These are phyloP conservation scores for Sebastes diaconus DNA, from an alignment of 2,797 vertebrate species.

Conservation along the genomic window DNA sequence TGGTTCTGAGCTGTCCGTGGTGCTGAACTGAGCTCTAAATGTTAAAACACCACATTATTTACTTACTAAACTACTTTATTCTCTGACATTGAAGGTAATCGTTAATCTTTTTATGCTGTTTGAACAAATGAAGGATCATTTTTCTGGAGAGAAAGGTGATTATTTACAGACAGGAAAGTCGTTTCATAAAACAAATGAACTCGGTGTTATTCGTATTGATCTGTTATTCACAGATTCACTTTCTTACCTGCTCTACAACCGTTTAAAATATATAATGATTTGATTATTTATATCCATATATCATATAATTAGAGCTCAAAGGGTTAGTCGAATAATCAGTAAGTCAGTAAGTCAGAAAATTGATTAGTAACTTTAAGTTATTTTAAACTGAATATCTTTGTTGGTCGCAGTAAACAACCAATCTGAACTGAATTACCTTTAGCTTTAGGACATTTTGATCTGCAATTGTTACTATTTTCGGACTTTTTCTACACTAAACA, in stretches of 20 bases:
- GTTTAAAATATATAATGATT: too few species aligned
- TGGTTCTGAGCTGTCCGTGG: neutral
- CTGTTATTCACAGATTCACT: neutral
- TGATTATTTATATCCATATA: too few species aligned
- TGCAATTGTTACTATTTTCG: neutral
- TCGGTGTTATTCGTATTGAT: neutral
- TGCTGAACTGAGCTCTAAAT: neutral
- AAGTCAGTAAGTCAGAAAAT: too few species aligned
- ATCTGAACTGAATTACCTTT: neutral
- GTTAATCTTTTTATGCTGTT: neutral
- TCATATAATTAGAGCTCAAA: too few species aligned
- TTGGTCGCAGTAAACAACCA: neutral
- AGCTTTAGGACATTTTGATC: neutral
- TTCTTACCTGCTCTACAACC: neutral
- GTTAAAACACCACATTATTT: neutral
- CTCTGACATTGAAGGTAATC: neutral
- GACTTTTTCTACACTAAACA: neutral
- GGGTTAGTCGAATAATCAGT: too few species aligned
- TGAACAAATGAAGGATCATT: neutral
- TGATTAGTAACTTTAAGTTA: too few species aligned
- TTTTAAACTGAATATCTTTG: neutral
- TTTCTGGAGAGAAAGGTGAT: neutral
- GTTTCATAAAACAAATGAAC: neutral
- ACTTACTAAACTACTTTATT: neutral
- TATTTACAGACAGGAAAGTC: neutral